Percentiles rank a stretch among this genome's conserved stretches.
Conservation (phyloP, 2,113 vertebrate species). For the Aythya baeri region DNA sequence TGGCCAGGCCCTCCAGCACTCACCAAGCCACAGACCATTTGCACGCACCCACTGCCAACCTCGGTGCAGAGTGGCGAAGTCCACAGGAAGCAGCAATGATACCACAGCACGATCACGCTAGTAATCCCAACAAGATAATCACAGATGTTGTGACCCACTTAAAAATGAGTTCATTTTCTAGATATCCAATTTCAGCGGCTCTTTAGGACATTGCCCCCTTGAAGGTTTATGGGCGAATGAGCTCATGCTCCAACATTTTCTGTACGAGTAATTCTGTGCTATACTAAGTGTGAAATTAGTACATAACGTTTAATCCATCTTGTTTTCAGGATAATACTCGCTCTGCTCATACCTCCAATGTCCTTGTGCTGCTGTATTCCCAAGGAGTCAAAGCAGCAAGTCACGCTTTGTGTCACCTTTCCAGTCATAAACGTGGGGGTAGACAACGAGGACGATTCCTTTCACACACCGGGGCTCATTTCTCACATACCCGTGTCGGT, state of each 20-base stretch:
- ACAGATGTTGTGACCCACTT: constrained; percentile 78
- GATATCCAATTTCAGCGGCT: constrained; percentile 71
- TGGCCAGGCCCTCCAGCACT: not conserved
- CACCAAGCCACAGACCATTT: not conserved
- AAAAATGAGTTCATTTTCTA: constrained; percentile 72
- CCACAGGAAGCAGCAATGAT: constrained; percentile 29
- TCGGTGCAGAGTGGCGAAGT: constrained; percentile 1
- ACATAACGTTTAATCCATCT: constrained; percentile 58
- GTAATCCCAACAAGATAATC: constrained; percentile 71
- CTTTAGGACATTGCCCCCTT: constrained; percentile 66
- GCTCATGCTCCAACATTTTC: constrained; percentile 62
- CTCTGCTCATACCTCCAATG: not conserved
- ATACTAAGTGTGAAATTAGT: constrained; percentile 64
- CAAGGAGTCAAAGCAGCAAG: not conserved
- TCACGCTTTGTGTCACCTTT: rapidly evolving
- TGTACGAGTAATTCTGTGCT: constrained; percentile 48
- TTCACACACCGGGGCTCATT: not conserved
- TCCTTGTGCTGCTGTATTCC: not conserved
- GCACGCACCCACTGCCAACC: not conserved
- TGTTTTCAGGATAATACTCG: constrained; percentile 39
- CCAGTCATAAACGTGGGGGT: not conserved
- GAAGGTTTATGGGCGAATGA: constrained; percentile 69
- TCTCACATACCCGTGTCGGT: not conserved
- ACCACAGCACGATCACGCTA: constrained; percentile 33
- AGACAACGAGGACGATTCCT: not conserved